Conservation (phyloP, 2,888 invertebrate genomes). For the Chloroclysta siterata region DNA sequence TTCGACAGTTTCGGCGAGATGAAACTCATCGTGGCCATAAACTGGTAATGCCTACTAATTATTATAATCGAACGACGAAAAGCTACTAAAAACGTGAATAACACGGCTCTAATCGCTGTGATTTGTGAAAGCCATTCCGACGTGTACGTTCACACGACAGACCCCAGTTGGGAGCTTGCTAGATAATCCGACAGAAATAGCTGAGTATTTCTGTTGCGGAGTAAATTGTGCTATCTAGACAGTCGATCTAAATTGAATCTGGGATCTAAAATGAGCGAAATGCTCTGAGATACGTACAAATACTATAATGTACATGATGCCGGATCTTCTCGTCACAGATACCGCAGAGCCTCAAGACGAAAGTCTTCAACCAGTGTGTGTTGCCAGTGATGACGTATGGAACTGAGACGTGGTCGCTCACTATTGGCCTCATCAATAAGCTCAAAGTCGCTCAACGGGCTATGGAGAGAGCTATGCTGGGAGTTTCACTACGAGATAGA, state of each 20-base stretch:
- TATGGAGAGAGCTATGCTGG: too few species aligned
- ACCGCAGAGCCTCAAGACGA: too few species aligned
- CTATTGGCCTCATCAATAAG: too few species aligned
- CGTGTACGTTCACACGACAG: constrained; percentile 41
- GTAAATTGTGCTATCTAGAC: constrained; percentile 61
- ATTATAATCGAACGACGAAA: constrained; percentile 54
- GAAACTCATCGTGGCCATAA: constrained; percentile 53
- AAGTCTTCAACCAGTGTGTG: too few species aligned
- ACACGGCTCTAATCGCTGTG: constrained; percentile 43
- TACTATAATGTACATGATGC: constrained; percentile 53
- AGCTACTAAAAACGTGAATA: constrained; percentile 51
- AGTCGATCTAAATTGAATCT: constrained; percentile 75
- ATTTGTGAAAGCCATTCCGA: constrained; percentile 48
- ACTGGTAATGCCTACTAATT: constrained; percentile 57
- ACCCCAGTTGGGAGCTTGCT: constrained; percentile 40
- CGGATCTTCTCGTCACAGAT: too few species aligned
- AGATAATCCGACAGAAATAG: constrained; percentile 61
- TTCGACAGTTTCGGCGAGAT: constrained; percentile 47
- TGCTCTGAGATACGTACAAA: constrained; percentile 48
- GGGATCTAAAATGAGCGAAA: constrained; percentile 65
- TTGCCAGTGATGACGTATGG: too few species aligned
- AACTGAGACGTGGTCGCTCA: too few species aligned
- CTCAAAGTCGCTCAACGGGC: too few species aligned
- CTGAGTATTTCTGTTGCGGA: constrained; percentile 55
- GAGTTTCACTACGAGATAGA: too few species aligned